A percentile compares a stretch with the other conserved stretches of the same genome.
Evolutionary conservation across 35 echinoderm and acorn worm genomes (phyloP).

Genomic region (Amphiura filiformis): DNA sequence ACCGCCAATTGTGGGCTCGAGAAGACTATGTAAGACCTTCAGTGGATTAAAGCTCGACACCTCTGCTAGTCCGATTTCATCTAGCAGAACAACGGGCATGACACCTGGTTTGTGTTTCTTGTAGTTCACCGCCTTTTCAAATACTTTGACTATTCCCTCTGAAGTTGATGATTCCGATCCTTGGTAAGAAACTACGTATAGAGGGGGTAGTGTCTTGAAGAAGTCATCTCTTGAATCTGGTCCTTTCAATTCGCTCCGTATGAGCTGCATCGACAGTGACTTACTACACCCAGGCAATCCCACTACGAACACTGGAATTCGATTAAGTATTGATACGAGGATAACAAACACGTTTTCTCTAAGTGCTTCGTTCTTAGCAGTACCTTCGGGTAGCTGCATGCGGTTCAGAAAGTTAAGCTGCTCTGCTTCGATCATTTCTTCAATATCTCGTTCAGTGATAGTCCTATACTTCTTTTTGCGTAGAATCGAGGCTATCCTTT

Average conservation of each 20-base stretch:
- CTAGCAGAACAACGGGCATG: constrained; percentile 45
- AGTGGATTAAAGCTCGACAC: constrained; percentile 22
- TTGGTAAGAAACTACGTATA: constrained; percentile 53
- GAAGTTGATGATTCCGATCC: constrained; percentile 45
- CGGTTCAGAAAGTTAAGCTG: constrained; percentile 29
- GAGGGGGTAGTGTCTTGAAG: constrained; percentile 34
- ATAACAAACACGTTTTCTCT: constrained; percentile 45
- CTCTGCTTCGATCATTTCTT: constrained; percentile 13
- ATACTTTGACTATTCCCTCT: constrained; percentile 44
- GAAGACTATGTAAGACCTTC: constrained; percentile 27
- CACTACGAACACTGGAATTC: constrained; percentile 42
- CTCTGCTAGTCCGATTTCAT: constrained; percentile 54
- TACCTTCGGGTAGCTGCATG: constrained; percentile 24
- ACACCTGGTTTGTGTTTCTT: constrained; percentile 43
- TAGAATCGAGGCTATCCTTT: not conserved
- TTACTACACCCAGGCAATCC: constrained; percentile 48
- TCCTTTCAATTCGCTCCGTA: constrained; percentile 27
- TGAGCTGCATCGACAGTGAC: constrained; percentile 49
- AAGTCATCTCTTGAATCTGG: constrained; percentile 24
- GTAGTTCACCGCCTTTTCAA: constrained; percentile 47
- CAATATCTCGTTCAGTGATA: not conserved
- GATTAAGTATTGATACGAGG: constrained; percentile 31
- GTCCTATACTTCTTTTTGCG: not conserved
- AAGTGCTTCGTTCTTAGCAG: constrained; percentile 42
- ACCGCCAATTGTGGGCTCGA: constrained; percentile 24